Base-by-base conservation (phyloP, 2,888 invertebrate species). In the Hyposoter dolosus region DNA sequence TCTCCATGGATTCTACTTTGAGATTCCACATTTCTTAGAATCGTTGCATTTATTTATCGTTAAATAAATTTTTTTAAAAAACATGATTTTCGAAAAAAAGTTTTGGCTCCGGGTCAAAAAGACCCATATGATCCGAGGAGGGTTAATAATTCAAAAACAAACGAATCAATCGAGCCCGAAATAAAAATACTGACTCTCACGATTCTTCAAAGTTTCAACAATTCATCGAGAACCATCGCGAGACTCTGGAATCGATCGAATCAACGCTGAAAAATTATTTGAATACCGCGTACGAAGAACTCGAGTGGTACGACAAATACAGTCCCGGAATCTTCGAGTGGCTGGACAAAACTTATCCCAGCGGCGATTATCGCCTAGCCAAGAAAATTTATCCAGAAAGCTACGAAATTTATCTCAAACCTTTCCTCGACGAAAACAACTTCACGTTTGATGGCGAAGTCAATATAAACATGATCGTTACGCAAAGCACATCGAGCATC, bases 281-380 rank as follows among this genome's bases (percentile, higher is more conserved):
- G 10, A 65, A n/a, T 3, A 45, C 17, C 3, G 91, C 91, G 0
- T 19, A 85, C 4, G 56, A 89, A 7, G 92, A 93, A 63, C 81
- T 90, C 10, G 66, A 82, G 9, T 93, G 93, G 93, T 91, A 89
- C 68, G 76, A 89, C 0, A 85, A 43, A 0, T 47, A 90, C 40
- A 86, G 88, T 3, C 90, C 90, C 3, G 75, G 9, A 63, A 91
- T 94, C 35, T 89, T 85, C n/a, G 78, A 87, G n/a, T 90, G 90
- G 91, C 74, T 93, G 19, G 89, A 90, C 6, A 84, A 1, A 6
- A 82, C 81, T 9, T 91, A 92, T 85, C 81, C 83, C 1, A 74
- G 17, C 0, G 3, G 74, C 0, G 89, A 90, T 6, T 96, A 96
- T 91, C 94, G 96, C 0, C 93, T 96, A 1, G 96, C 96, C 0